Base-by-base conservation (phyloP, 2,888 invertebrate genomes). In the Hydrotaea cyrtoneurina region DNA sequence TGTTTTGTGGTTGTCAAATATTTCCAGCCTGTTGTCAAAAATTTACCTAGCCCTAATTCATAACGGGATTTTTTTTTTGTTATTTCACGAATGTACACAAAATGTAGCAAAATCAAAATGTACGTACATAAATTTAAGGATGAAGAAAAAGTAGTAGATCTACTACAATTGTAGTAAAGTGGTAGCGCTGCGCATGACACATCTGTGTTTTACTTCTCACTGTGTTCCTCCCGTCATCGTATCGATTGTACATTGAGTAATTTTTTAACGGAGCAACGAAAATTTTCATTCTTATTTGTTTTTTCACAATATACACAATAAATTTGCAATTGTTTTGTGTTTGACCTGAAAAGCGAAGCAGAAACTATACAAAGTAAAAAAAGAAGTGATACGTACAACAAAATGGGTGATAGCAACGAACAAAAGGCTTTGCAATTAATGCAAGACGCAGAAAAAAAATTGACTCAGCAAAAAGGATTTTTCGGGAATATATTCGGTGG, bases 371-470 rank as follows among this genome's bases (percentile, higher is more conserved):
- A 26, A 59, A 43, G 19, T 69, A 46, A 69, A 69, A 39, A 31
- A 31, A 31, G 31, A 66, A 69, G 39, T 39, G 69, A 69, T 46
- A 43, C 17, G 23, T 69, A 26, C 26, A n/a, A 50, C 85, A 88
- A 85, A 62, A 98, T 98, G 97, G 96, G 96, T 92, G 96, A 97
- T 78, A 62, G 62, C 92, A 97, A 96, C 93, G 98, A 98, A 93
- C 97, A 98, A 92, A 98, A 98, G 94, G 98, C 97, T 77, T 94
- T 96, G 93, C 97, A 97, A 93, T 94, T 98, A 88, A 95, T 98
- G 93, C 97, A 97, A 85, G 98, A 99, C 93, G 99, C 99, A 75
- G 98, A 98, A 77, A 85, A 85, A 21, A 85, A 85, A 78, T 80
- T 85, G 74, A 82, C 94, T 90, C 96, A 97, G 43, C 96, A 97